Evolutionary conservation across 2,797 vertebrate genomes (phyloP).

Genomic region (Muraenolepis orangiensis): DNA sequence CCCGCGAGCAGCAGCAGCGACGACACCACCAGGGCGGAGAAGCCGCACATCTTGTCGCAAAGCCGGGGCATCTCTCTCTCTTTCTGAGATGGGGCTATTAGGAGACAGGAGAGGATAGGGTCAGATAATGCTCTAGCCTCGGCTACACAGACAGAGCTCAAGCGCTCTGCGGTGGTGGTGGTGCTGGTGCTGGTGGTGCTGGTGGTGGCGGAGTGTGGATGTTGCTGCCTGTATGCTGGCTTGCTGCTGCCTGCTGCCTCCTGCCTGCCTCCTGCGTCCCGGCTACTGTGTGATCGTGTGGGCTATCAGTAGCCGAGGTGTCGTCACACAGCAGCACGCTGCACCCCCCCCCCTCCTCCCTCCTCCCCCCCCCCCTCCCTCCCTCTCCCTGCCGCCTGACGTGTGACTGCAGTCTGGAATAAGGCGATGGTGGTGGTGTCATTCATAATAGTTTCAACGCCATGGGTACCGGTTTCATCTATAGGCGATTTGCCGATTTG

Average conservation of each 20-base stretch:
- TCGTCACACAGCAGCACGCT: constrained; percentile 66
- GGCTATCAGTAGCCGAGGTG: constrained; percentile 49
- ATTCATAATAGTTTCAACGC: background rate
- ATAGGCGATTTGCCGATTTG: background rate
- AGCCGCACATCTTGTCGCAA: constrained; percentile 63
- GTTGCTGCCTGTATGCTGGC: constrained; percentile 39
- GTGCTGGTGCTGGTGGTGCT: too few relatives aligned
- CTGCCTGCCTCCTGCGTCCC: background rate
- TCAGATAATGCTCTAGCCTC: constrained; percentile 54
- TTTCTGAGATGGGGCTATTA: constrained; percentile 33
- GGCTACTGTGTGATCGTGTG: constrained; percentile 36
- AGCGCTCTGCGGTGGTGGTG: constrained; percentile 79
- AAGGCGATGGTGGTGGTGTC: background rate
- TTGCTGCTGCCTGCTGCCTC: background rate
- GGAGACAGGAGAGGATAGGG: constrained; percentile 26
- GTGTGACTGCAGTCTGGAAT: constrained; percentile 43
- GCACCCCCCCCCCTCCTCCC: constrained; percentile 41
- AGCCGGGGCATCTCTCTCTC: constrained; percentile 69
- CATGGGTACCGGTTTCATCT: too few relatives aligned
- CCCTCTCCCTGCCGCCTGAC: constrained; percentile 17
- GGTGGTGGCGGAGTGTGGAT: constrained; percentile 78
- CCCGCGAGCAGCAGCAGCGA: constrained; percentile 70
- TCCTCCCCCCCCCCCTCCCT: constrained; percentile 9
- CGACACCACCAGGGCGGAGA: constrained; percentile 67
- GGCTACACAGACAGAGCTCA: constrained; percentile 46